phyloP scores from a whole-genome alignment of 2,113 vertebrate species.

The Neogale vison region DNA sequence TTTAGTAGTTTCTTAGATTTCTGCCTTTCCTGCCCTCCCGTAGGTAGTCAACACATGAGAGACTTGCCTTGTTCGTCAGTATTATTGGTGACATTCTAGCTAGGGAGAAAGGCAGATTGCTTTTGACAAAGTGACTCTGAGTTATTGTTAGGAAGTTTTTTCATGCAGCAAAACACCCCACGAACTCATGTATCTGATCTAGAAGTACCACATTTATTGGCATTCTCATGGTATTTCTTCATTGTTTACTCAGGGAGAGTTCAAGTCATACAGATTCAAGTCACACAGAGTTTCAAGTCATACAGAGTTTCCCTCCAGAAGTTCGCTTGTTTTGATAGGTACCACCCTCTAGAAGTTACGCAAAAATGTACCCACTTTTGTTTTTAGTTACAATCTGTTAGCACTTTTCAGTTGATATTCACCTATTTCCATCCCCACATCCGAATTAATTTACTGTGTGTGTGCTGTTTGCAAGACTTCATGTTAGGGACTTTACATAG shows the following conservation, averaged over 20 bases:
- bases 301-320: neutral
- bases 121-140: constrained; percentile 12
- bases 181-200: neutral
- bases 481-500: neutral
- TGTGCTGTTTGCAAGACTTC: neutral
- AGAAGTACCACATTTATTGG: neutral
- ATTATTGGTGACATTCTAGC: neutral
- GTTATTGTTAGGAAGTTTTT: constrained; percentile 34
- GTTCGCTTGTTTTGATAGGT: neutral
- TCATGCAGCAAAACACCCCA: neutral
- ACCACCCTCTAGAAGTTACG: neutral
- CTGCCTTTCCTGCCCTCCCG: neutral
- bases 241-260: neutral
- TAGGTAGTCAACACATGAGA: neutral
- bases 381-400: neutral
- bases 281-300: neutral
- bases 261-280: neutral
- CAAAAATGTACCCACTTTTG: neutral
- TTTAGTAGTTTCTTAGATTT: neutral
- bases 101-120: neutral
- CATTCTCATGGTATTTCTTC: neutral
- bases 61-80: neutral
- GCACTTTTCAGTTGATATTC: constrained; percentile 5
- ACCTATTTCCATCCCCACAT: neutral
- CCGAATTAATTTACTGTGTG: neutral